Evolutionary conservation across 1,140 invertebrate genomes (phyloP), one percentile per base, ranked within the genome.

Genomic region (Cotesia chilonis): DNA sequence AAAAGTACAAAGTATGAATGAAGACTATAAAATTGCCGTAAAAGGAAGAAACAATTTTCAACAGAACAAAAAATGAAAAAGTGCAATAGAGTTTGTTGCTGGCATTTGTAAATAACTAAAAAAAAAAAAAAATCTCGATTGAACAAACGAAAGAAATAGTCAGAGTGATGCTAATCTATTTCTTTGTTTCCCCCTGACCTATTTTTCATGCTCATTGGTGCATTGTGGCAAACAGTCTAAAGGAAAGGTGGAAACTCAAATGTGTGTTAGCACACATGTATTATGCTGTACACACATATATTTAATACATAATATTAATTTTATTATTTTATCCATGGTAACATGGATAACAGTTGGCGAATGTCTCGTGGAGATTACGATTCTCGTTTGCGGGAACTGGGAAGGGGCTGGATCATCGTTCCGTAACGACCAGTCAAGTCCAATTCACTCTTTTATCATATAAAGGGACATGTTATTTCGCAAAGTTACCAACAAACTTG

Each of bases 151-250:
- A 17, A 51, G 65, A 65, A 55, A 55, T 66, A 54, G 7, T 36
- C n/a, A 20, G 51, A 65, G 20, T 37, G 14, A 55, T 71, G 38
- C 38, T 71, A 37, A 66, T 64, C 17, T 52, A 60, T 68, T 72
- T 67, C 65, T 36, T 68, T 72, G 54, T 68, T 68, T 68, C 66
- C 66, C 66, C 52, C 66, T 67, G 64, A 67, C 71, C 64, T 38
- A 67, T 72, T 67, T 72, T 67, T 72, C 65, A 68, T 72, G 55
- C 65, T 60, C 71, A 72, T 68, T 72, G 57, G 55, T 72, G 71
- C 65, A 72, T 52, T 20, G 38, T 72, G 20, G 37, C 12, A 54
- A 35, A 37, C 61, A 72, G n/a, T 28, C 36, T 67, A 67, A 57
- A 52, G 55, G 55, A 72, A 72, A 72, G 52, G 28, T 36, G 51